These are phyloP conservation scores for Microplitis demolitor DNA, from an alignment of 1,140 invertebrate species.

Conservation along the genomic window DNA sequence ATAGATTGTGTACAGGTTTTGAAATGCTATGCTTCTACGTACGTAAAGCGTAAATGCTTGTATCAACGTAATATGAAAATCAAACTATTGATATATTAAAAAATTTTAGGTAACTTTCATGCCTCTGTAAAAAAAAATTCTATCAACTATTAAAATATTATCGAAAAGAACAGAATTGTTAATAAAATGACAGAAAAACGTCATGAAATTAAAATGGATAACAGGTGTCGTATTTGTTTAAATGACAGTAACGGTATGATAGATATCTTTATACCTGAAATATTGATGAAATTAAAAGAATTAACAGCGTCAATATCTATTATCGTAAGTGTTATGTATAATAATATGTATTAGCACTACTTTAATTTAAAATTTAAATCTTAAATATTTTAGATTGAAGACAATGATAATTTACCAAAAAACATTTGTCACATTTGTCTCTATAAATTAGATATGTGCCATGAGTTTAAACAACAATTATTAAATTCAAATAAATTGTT, in stretches of 20 bases:
- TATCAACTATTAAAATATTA: no score
- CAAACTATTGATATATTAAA: no score
- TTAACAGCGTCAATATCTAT: constrained; percentile 44
- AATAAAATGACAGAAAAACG: constrained; percentile 48
- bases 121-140: no score
- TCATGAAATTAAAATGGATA: constrained; percentile 36
- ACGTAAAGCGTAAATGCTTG: no score
- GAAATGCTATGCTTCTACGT: no score
- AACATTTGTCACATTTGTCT: constrained; percentile 54
- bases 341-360: background rate
- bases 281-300: constrained; percentile 43
- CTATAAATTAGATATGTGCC: constrained; percentile 56
- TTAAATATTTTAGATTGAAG: constrained; percentile 40
- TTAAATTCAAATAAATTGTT: constrained; percentile 46
- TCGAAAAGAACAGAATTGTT: no score
- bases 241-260: constrained; percentile 44
- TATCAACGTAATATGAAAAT: no score
- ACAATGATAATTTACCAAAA: constrained; percentile 43
- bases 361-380: constrained; percentile 11
- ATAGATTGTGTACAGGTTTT: no score
- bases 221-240: constrained; percentile 52
- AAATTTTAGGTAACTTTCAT: no score
- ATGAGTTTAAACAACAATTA: constrained; percentile 52
- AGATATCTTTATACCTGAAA: constrained; percentile 37
- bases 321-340: constrained; percentile 38